These are phyloP conservation scores for Drosophila rufa DNA, from an alignment of 1,140 invertebrate species.

Conservation along the genomic window DNA sequence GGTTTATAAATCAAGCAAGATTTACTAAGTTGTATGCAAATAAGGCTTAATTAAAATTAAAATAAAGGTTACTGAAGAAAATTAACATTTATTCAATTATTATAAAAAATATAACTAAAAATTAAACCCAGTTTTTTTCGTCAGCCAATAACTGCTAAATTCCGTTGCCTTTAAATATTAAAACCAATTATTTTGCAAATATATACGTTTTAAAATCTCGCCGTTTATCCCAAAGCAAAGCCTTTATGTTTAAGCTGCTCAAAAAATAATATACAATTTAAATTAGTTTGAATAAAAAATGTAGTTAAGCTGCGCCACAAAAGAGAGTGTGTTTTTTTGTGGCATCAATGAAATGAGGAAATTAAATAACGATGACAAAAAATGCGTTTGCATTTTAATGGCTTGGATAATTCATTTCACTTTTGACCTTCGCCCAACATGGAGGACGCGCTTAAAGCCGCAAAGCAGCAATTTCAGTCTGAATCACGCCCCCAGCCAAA, in stretches of 20 bases:
- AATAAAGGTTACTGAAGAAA: not conserved
- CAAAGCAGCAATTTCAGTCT: slow-evolving; percentile 24
- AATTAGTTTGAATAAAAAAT: slow-evolving; percentile 13
- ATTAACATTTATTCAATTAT: no score
- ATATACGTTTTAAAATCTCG: not conserved
- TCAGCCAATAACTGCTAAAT: not conserved
- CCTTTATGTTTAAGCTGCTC: not conserved
- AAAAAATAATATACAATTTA: not conserved
- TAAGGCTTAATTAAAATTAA: no score
- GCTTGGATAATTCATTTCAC: slow-evolving; percentile 23
- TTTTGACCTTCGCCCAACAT: slow-evolving; percentile 37
- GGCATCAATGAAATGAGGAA: slow-evolving; percentile 2
- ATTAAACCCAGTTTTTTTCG: not conserved
- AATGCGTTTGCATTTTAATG: slow-evolving; percentile 24
- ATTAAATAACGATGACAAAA: not conserved
- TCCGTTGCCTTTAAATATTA: not conserved
- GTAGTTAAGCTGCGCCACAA: slow-evolving; percentile 14
- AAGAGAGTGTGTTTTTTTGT: not conserved
- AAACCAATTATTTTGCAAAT: not conserved
- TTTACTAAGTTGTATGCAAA: no score
- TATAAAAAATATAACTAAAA: not conserved
- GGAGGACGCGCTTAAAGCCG: slow-evolving; percentile 30
- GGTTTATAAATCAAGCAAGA: not conserved
- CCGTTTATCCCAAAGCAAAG: slow-evolving; percentile 5
- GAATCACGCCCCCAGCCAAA: slow-evolving; percentile 7